These are phyloP conservation scores for Trileptium ribeirensis DNA, from an alignment of 2,888 invertebrate species.

Conservation along the genomic window DNA sequence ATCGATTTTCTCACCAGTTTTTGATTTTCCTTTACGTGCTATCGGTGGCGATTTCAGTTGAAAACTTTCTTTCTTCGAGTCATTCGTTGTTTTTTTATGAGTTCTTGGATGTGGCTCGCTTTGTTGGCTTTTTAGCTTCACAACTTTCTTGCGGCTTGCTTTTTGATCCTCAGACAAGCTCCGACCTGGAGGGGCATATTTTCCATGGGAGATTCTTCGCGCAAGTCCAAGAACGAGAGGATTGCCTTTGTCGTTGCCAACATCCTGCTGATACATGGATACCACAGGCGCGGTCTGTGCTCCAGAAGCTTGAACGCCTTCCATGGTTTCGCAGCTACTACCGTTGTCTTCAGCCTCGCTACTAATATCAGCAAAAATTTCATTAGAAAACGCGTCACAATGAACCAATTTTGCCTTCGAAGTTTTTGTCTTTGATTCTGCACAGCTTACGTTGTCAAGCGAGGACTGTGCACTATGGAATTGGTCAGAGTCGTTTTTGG, in stretches of 20 bases:
- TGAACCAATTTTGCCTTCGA: background rate
- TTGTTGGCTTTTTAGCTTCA: background rate
- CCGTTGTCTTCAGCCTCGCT: background rate
- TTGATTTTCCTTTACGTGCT: background rate
- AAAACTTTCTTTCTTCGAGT: background rate
- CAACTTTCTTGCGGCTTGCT: background rate
- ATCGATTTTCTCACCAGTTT: background rate
- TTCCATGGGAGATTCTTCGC: conserved; percentile 21
- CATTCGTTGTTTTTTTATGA: background rate
- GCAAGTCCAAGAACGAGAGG: conserved; percentile 10
- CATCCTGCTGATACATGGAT: background rate
- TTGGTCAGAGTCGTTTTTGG: background rate
- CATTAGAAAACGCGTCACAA: conserved; percentile 19
- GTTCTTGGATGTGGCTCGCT: too few species aligned
- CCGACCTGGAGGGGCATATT: conserved; percentile 13
- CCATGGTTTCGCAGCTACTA: background rate
- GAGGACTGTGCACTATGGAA: background rate
- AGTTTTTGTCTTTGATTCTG: background rate
- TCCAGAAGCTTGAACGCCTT: background rate
- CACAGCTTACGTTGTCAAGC: background rate
- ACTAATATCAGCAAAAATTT: too few species aligned
- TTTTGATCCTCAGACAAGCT: conserved; percentile 1
- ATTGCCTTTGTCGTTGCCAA: background rate
- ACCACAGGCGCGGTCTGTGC: background rate
- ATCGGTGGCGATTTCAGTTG: background rate